Percentiles rank a stretch among this genome's conserved stretches.
Evolutionary conservation across 37 sponge, comb jelly and placozoan species (phyloP).

Genomic region (Halisarca cf. caerulea): DNA sequence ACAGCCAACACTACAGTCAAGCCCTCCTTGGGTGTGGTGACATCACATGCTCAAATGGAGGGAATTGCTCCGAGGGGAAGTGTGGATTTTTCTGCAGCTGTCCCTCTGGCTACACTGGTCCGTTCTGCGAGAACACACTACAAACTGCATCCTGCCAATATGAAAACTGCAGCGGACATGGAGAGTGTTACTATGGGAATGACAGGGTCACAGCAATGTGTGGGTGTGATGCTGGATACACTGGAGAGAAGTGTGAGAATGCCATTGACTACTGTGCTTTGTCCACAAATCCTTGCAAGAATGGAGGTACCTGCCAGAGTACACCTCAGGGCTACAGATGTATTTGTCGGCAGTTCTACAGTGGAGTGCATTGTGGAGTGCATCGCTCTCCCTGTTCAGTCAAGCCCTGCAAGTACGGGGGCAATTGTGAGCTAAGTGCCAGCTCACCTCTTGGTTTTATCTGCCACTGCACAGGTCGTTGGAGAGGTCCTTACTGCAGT

Average conservation of each 20-base stretch:
- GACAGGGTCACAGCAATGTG: neutral
- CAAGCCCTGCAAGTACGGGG: slow-evolving; percentile 34
- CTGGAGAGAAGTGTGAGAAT: slow-evolving; percentile 8
- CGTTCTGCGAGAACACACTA: neutral
- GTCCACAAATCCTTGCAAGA: slow-evolving; percentile 12
- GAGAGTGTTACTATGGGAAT: neutral
- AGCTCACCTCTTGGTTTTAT: neutral
- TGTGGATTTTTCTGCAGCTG: slow-evolving; percentile 12
- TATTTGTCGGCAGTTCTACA: slow-evolving; percentile 22
- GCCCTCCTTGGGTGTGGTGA: slow-evolving; percentile 9
- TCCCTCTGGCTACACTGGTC: neutral
- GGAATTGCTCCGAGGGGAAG: neutral
- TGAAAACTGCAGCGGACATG: slow-evolving; percentile 25
- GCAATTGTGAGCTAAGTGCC: neutral
- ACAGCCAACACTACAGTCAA: slow-evolving; percentile 21
- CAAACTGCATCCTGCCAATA: neutral
- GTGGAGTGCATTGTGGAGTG: slow-evolving; percentile 34
- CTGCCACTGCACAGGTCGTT: slow-evolving; percentile 29
- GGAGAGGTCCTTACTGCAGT: neutral
- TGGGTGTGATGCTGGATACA: slow-evolving; percentile 20
- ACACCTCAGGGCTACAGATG: slow-evolving; percentile 27
- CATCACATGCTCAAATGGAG: slow-evolving; percentile 22
- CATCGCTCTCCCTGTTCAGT: neutral
- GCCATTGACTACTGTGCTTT: slow-evolving; percentile 19
- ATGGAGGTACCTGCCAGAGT: slow-evolving; percentile 43